Evolutionary conservation across 2,113 vertebrate genomes (phyloP).

Genomic region (Pogonocichla stellata): DNA sequence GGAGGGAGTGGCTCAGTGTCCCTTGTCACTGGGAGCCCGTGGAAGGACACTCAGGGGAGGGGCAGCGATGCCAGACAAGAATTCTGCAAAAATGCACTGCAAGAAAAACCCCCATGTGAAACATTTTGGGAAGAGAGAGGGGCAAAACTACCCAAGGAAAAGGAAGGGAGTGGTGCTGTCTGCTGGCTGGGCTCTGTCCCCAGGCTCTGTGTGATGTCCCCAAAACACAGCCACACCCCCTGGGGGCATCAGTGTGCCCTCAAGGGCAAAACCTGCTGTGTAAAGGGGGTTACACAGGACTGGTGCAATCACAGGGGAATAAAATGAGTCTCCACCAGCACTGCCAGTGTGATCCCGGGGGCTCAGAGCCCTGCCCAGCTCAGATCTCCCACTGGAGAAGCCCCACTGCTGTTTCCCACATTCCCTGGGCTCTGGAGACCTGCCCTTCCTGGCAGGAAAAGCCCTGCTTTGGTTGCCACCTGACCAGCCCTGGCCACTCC

Average conservation of each 20-base stretch:
- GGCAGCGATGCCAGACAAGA: background rate
- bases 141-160: background rate
- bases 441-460: background rate
- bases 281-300: accelerated
- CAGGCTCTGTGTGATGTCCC: background rate
- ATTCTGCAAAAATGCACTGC: background rate
- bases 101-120: accelerated
- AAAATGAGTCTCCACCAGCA: background rate
- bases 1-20: accelerated
- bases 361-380: background rate
- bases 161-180: background rate
- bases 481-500: background rate
- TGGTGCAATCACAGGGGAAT: background rate
- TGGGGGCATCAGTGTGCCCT: accelerated
- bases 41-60: background rate
- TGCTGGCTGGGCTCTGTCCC: background rate
- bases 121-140: background rate
- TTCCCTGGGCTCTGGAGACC: background rate
- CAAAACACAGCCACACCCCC: background rate
- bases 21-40: background rate
- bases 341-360: accelerated
- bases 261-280: background rate
- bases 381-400: accelerated
- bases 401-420: accelerated
- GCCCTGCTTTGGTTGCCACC: background rate